Conservation (phyloP, 2,113 vertebrate genomes). For the Crotalus helleri region DNA sequence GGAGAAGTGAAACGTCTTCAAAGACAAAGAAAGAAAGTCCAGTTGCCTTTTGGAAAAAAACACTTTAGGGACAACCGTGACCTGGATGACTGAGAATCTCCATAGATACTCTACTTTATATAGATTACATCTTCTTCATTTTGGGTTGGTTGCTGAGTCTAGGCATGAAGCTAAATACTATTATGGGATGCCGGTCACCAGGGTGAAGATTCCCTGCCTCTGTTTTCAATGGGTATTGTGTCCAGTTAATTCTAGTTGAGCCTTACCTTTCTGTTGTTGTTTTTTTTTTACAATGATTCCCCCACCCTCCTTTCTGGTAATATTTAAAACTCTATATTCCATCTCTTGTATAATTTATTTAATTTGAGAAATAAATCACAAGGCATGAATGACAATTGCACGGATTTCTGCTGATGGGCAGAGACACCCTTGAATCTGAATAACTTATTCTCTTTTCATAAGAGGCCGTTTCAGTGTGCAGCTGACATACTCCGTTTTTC, state of each 20-base stretch:
- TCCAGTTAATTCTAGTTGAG: conserved; percentile 1
- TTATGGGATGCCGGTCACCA: background rate
- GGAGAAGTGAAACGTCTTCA: too few relatives aligned
- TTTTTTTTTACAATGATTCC: too few relatives aligned
- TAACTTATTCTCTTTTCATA: background rate
- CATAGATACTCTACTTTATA: background rate
- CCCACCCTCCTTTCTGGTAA: background rate
- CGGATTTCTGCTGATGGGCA: background rate
- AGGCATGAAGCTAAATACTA: background rate
- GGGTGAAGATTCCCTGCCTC: background rate
- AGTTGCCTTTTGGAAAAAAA: too few relatives aligned
- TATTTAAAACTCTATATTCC: background rate
- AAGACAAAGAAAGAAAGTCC: too few relatives aligned
- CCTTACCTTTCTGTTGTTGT: too few relatives aligned
- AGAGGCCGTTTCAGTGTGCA: background rate
- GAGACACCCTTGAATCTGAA: background rate
- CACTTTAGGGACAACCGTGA: too few relatives aligned
- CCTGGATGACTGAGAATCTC: too few relatives aligned
- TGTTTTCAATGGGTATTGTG: background rate
- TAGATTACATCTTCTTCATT: conserved; percentile 7
- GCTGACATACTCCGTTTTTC: background rate
- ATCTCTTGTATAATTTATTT: background rate
- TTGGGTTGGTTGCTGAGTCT: background rate
- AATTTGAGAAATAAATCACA: conserved; percentile 14
- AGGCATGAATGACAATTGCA: background rate